These are phyloP conservation scores for Philereme transversata DNA, from an alignment of 2,888 invertebrate species.

Conservation along the genomic window DNA sequence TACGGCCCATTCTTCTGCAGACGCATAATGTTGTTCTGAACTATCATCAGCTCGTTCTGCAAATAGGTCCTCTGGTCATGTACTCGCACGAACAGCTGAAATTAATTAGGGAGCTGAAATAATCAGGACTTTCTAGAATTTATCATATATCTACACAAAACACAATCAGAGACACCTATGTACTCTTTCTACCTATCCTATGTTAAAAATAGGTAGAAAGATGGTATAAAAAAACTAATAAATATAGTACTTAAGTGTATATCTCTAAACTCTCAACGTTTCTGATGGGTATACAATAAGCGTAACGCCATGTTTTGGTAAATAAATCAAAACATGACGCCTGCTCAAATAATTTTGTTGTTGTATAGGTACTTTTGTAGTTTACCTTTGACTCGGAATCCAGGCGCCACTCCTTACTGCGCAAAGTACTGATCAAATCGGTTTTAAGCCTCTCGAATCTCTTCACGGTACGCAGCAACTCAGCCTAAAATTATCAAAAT, in stretches of 20 bases:
- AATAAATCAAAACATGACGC: too few relatives aligned
- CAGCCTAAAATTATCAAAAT: slow-evolving; percentile 57
- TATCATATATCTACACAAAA: too few relatives aligned
- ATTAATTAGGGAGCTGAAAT: not conserved
- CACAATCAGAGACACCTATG: not conserved
- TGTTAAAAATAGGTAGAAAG: too few relatives aligned
- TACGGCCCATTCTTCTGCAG: slow-evolving; percentile 71
- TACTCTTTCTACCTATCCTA: too few relatives aligned
- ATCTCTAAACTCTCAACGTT: too few relatives aligned
- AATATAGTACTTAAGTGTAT: too few relatives aligned
- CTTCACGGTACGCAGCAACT: slow-evolving; percentile 75
- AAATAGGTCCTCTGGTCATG: slow-evolving; percentile 78
- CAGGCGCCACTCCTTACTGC: slow-evolving; percentile 80
- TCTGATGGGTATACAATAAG: too few relatives aligned
- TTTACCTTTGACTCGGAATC: slow-evolving; percentile 78
- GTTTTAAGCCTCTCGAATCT: slow-evolving; percentile 79
- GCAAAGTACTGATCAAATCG: slow-evolving; percentile 75
- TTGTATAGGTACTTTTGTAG: not conserved
- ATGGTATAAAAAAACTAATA: too few relatives aligned
- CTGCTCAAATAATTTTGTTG: not conserved
- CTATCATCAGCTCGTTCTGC: slow-evolving; percentile 78
- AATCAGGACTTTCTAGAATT: too few relatives aligned
- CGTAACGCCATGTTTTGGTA: too few relatives aligned
- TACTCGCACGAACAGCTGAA: slow-evolving; percentile 73
- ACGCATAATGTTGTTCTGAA: slow-evolving; percentile 75